Evolutionary conservation across 2,113 vertebrate genomes (phyloP).

Genomic region (Diadophis punctatus): DNA sequence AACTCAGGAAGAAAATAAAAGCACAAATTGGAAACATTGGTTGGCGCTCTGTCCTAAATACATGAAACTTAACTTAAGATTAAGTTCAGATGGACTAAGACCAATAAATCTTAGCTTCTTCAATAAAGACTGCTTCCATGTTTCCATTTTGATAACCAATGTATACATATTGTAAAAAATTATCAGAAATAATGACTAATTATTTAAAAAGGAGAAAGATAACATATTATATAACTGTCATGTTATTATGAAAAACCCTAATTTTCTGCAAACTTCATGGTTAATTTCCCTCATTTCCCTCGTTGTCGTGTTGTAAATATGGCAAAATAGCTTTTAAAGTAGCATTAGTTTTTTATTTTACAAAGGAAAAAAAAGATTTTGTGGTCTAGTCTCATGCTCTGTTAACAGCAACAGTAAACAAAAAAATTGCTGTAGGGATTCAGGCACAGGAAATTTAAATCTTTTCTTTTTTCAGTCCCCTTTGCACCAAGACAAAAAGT

Average conservation of each 20-base stretch:
- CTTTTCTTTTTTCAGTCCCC: background rate
- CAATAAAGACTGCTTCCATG: background rate
- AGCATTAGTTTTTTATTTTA: constrained; percentile 12
- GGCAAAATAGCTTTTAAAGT: constrained; percentile 28
- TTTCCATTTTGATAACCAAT: background rate
- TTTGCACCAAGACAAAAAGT: background rate
- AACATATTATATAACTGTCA: background rate
- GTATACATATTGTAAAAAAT: background rate
- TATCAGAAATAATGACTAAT: background rate
- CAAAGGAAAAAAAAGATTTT: background rate
- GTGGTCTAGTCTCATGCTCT: constrained; percentile 1
- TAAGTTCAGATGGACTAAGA: background rate
- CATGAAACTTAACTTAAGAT: too few species aligned
- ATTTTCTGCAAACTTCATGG: constrained; percentile 26
- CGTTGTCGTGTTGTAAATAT: background rate
- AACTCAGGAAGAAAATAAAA: background rate
- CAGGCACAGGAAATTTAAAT: constrained; percentile 3
- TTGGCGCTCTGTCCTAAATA: background rate
- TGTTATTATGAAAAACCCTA: background rate
- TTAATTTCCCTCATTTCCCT: constrained; percentile 8
- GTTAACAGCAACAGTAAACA: constrained; percentile 28
- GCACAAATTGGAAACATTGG: background rate
- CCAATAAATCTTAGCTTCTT: background rate
- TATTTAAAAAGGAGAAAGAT: constrained; percentile 20
- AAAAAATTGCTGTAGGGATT: constrained; percentile 19